Evolutionary conservation across 92 coral and sea anemone genomes (phyloP).

Genomic region (Micromussa lordhowensis): DNA sequence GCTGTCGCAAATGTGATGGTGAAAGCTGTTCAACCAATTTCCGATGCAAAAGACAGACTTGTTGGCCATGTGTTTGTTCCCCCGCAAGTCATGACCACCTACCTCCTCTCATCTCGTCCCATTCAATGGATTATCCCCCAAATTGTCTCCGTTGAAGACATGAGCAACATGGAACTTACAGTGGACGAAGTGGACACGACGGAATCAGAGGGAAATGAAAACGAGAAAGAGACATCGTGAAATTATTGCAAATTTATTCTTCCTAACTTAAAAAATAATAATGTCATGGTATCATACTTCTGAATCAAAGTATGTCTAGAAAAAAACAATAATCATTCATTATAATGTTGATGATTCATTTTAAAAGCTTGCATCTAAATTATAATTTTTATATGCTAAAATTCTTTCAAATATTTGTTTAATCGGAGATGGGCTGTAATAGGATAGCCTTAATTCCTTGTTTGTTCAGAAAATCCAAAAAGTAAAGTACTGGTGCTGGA

Average conservation of each 20-base stretch:
- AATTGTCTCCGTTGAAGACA: conserved; percentile 82
- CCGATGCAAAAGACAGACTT: conserved; percentile 69
- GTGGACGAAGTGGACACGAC: conserved; percentile 88
- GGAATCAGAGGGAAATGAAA: conserved; percentile 61
- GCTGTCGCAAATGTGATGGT: conserved; percentile 78
- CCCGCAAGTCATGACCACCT: conserved; percentile 84
- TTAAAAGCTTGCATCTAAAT: neutral
- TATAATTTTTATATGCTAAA: neutral
- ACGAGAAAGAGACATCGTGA: conserved; percentile 9
- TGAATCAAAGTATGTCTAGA: neutral
- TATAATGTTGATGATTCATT: neutral
- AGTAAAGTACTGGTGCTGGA: neutral
- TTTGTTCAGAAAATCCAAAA: neutral
- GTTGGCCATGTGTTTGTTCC: conserved; percentile 85
- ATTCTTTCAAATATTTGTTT: neutral
- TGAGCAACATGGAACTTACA: conserved; percentile 79
- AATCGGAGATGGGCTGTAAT: neutral
- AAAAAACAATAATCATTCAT: neutral
- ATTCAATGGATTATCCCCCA: conserved; percentile 96
- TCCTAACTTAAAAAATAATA: neutral
- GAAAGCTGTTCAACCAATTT: conserved; percentile 75
- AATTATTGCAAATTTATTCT: neutral
- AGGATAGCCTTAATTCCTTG: neutral
- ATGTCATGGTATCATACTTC: neutral
- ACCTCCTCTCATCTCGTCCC: conserved; percentile 92